These are phyloP conservation scores for Chanos chanos DNA, from an alignment of 2,797 vertebrate genomes.

Conservation along the genomic window DNA sequence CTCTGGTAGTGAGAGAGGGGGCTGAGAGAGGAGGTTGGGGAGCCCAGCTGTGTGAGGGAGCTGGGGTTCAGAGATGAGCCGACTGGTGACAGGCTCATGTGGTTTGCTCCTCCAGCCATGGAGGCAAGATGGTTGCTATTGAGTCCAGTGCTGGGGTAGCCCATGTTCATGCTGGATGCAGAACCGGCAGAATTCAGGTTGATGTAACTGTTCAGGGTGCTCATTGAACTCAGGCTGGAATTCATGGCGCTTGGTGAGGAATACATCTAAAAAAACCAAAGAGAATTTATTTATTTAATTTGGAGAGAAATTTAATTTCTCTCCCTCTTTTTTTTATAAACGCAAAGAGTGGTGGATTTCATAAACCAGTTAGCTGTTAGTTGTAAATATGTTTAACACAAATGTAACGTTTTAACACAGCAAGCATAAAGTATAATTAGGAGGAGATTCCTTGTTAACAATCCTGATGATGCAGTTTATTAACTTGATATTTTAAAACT, in stretches of 20 bases:
- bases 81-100: constrained; percentile 75
- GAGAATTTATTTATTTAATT: too few relatives aligned
- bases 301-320: neutral
- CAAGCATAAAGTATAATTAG: too few relatives aligned
- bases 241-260: constrained; percentile 78
- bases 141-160: constrained; percentile 68
- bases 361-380: too few relatives aligned
- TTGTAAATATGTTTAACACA: neutral
- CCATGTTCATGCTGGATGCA: constrained; percentile 75
- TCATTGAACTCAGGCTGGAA: constrained; percentile 69
- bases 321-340: neutral
- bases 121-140: constrained; percentile 61
- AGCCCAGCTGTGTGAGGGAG: constrained; percentile 68
- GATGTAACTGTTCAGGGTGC: constrained; percentile 85
- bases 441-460: too few relatives aligned
- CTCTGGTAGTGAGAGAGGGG: constrained; percentile 79
- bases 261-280: constrained; percentile 73
- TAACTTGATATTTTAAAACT: too few relatives aligned
- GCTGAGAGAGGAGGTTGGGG: constrained; percentile 61
- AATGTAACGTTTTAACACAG: neutral
- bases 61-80: constrained; percentile 64
- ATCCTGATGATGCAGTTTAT: too few relatives aligned
- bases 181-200: constrained; percentile 79
- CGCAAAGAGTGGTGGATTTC: too few relatives aligned
- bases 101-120: constrained; percentile 63